These are phyloP conservation scores for Corydoras maculifer DNA, from an alignment of 2,113 vertebrate species.

Conservation along the genomic window DNA sequence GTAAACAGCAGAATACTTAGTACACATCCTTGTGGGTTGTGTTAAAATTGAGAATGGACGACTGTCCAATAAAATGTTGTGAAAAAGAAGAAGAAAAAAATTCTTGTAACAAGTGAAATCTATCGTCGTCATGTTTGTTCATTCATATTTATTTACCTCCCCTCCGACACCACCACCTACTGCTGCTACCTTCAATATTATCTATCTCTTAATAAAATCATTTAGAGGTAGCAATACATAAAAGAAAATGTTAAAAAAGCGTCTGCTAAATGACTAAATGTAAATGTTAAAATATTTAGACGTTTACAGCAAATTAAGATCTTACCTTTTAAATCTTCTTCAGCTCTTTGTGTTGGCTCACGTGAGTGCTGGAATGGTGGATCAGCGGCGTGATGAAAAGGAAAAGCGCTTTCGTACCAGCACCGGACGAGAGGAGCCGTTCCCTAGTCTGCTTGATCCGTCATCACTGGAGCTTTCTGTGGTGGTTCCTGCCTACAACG, in stretches of 20 bases:
- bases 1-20: no score
- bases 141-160: no score
- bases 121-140: no score
- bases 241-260: background rate
- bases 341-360: constrained; percentile 76
- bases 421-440: constrained; percentile 61
- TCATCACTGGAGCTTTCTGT: constrained; percentile 80
- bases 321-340: background rate
- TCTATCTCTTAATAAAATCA: no score
- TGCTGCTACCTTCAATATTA: no score
- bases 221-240: background rate
- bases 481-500: constrained; percentile 89
- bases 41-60: no score
- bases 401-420: constrained; percentile 75
- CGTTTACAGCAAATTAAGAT: background rate
- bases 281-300: background rate
- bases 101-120: no score
- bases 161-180: no score
- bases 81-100: no score
- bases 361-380: constrained; percentile 72
- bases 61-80: no score
- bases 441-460: constrained; percentile 76
- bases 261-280: no score
- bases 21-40: no score
- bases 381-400: constrained; percentile 61